Conservation (phyloP, 2,888 invertebrate genomes). For the Dasypogon diadema region DNA sequence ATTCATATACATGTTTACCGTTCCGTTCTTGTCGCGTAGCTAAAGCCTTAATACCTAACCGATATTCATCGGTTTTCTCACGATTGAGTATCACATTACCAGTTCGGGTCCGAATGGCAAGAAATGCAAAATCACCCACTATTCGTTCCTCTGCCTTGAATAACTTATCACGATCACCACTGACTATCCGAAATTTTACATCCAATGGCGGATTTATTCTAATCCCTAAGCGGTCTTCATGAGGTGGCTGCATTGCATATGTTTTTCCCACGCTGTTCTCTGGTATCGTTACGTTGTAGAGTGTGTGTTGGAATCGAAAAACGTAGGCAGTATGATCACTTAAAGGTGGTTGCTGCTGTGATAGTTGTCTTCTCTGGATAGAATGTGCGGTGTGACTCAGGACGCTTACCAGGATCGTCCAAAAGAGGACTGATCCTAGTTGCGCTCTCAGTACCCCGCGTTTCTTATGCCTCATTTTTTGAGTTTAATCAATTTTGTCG, state of each 20-base stretch:
- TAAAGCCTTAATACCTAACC: slow-evolving; percentile 81
- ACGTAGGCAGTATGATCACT: slow-evolving; percentile 57
- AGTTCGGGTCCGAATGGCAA: slow-evolving; percentile 88
- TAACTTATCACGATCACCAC: slow-evolving; percentile 89
- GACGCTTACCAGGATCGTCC: slow-evolving; percentile 57
- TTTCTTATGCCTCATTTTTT: slow-evolving; percentile 58
- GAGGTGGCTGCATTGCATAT: slow-evolving; percentile 79
- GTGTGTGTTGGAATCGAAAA: slow-evolving; percentile 78
- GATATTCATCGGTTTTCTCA: slow-evolving; percentile 88
- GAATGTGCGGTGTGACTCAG: slow-evolving; percentile 55
- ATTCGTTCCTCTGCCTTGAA: slow-evolving; percentile 92
- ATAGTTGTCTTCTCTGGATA: slow-evolving; percentile 52
- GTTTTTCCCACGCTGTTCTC: slow-evolving; percentile 94
- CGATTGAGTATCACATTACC: slow-evolving; percentile 92
- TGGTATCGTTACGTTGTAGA: slow-evolving; percentile 90
- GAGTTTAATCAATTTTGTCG: slow-evolving; percentile 15
- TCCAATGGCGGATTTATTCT: slow-evolving; percentile 71
- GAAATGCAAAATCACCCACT: slow-evolving; percentile 95
- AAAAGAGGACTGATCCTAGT: slow-evolving; percentile 58
- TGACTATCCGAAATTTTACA: slow-evolving; percentile 87
- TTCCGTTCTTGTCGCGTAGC: slow-evolving; percentile 72
- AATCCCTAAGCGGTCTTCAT: slow-evolving; percentile 86
- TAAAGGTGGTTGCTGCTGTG: background rate
- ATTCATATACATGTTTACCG: slow-evolving; percentile 74
- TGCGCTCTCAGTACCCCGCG: slow-evolving; percentile 56